These are phyloP conservation scores for Eutolmus rufibarbis DNA, from an alignment of 2,888 invertebrate genomes.

Conservation along the genomic window DNA sequence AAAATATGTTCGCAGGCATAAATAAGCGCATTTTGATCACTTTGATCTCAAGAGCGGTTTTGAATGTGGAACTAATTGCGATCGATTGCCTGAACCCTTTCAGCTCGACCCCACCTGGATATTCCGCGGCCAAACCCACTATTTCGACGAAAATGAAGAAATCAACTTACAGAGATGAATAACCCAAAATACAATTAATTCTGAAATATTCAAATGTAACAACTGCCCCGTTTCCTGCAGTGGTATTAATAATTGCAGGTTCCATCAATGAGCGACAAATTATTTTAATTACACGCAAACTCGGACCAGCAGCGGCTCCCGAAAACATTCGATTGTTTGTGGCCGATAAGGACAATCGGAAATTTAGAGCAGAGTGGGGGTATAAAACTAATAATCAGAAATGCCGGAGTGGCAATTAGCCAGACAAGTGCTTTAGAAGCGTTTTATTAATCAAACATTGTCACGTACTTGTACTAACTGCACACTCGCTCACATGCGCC, in stretches of 20 bases:
- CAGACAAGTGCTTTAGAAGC: conserved; percentile 15
- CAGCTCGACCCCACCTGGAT: background rate
- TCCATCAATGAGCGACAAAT: conserved; percentile 25
- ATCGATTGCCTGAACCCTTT: background rate
- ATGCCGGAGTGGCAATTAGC: conserved; percentile 10
- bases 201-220: conserved; percentile 20
- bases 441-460: conserved; percentile 35
- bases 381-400: conserved; percentile 20
- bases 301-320: background rate
- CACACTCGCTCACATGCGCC: background rate
- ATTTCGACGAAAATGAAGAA: background rate
- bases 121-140: background rate
- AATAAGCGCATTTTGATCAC: background rate
- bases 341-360: conserved; percentile 24
- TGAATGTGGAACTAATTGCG: background rate
- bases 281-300: conserved; percentile 33
- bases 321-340: background rate
- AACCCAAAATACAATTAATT: background rate
- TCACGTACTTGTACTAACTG: conserved; percentile 7
- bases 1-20: background rate
- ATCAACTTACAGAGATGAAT: background rate
- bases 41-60: background rate
- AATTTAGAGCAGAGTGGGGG: background rate
- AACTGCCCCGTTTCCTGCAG: background rate
- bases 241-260: background rate